These are phyloP conservation scores for Tetrax tetrax DNA, from an alignment of 2,113 vertebrate species.

Conservation along the genomic window DNA sequence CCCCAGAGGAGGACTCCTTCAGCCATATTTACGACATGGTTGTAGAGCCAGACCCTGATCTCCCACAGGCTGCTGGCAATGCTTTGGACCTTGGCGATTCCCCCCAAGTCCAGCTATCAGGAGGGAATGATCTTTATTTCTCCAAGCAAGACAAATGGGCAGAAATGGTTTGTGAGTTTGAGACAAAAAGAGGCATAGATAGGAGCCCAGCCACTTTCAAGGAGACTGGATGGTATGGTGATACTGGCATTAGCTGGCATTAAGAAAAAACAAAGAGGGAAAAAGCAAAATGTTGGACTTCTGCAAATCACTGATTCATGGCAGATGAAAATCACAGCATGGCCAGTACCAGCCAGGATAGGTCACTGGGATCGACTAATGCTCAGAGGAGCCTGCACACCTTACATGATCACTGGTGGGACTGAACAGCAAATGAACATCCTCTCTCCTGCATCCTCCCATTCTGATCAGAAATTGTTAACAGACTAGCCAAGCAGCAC, in stretches of 20 bases:
- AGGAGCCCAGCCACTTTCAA: not conserved
- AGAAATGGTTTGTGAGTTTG: not conserved
- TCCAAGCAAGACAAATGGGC: not conserved
- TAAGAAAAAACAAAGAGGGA: not conserved
- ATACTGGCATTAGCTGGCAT: not conserved
- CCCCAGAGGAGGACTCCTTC: not conserved
- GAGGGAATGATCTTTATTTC: not conserved
- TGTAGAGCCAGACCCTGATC: not conserved
- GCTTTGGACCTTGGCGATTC: not conserved
- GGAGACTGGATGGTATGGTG: not conserved
- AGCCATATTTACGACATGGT: not conserved
- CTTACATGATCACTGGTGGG: not conserved
- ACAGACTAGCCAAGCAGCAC: not conserved
- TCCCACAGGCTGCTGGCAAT: not conserved
- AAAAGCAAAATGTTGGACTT: not conserved
- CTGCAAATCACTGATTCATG: not conserved
- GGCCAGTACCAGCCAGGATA: not conserved
- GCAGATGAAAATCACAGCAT: not conserved
- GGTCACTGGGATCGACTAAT: not conserved
- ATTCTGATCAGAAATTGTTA: not conserved
- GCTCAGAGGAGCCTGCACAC: not conserved
- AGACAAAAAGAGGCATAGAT: not conserved
- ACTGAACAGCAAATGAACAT: not conserved
- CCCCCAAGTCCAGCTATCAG: not conserved
- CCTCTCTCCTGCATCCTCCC: not conserved